A percentile compares a stretch with the other conserved stretches of the same genome.
These are phyloP conservation scores for Bradypus variegatus DNA, from an alignment of 2,797 vertebrate species.

Conservation along the genomic window DNA sequence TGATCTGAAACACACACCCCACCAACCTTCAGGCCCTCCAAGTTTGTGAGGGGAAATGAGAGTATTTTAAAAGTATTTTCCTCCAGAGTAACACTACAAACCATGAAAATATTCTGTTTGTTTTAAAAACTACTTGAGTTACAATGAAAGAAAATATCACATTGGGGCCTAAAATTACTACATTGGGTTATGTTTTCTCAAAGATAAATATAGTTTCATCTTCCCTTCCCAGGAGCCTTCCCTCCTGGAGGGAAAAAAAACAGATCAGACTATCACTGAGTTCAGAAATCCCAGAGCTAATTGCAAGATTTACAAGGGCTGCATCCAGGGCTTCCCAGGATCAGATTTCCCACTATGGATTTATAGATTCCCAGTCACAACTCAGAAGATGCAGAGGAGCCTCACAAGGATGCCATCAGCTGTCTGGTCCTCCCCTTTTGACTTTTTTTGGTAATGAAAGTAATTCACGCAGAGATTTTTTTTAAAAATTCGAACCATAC, in stretches of 20 bases:
- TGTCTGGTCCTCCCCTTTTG: neutral
- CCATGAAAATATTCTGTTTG: slow-evolving; percentile 35
- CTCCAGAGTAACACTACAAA: slow-evolving; percentile 29
- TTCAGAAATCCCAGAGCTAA: neutral
- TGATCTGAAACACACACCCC: neutral
- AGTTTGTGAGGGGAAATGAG: neutral
- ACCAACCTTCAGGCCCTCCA: neutral
- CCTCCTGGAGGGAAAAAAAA: slow-evolving; percentile 26
- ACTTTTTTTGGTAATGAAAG: neutral
- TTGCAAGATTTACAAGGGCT: neutral
- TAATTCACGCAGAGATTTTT: neutral
- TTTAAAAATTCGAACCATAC: neutral
- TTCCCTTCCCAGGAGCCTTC: slow-evolving; percentile 69
- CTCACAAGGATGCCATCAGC: neutral
- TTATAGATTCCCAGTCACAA: neutral
- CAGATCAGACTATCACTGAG: slow-evolving; percentile 52
- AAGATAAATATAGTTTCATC: slow-evolving; percentile 72
- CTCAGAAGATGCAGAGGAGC: neutral
- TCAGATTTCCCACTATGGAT: neutral
- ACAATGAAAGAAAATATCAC: slow-evolving; percentile 64
- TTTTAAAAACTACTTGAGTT: slow-evolving; percentile 54
- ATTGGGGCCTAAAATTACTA: slow-evolving; percentile 67
- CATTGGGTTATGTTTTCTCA: slow-evolving; percentile 64
- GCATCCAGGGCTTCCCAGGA: neutral
- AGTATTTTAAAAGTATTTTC: slow-evolving; percentile 17